A percentile compares a stretch with the other conserved stretches of the same genome.
phyloP scores from a whole-genome alignment of 35 echinoderm and acorn worm genomes.

The Ophioderma brevispina region DNA sequence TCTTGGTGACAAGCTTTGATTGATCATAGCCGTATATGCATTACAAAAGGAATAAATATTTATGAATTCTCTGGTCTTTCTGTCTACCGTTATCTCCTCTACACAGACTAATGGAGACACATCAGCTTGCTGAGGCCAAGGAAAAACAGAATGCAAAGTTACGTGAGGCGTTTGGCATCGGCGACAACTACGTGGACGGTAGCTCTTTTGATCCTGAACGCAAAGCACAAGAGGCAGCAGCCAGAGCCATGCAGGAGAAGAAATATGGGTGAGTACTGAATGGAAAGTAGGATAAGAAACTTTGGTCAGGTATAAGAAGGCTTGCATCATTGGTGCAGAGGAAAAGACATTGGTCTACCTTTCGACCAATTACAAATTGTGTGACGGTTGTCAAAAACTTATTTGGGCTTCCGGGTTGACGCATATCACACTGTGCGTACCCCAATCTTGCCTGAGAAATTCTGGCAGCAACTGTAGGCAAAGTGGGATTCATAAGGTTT shows the following conservation, averaged over 20 bases:
- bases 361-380: too few species aligned
- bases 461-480: too few species aligned
- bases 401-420: too few species aligned
- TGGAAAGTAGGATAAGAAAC: too few species aligned
- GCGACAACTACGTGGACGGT: constrained; percentile 90
- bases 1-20: not conserved
- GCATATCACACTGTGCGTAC: too few species aligned
- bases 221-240: constrained; percentile 88
- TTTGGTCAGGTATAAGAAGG: too few species aligned
- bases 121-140: constrained; percentile 95
- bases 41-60: constrained; percentile 12
- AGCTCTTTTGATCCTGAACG: constrained; percentile 92
- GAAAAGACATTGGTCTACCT: too few species aligned
- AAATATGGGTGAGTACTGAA: constrained; percentile 84
- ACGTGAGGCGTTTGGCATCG: constrained; percentile 94
- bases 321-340: too few species aligned
- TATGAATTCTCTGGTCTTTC: not conserved
- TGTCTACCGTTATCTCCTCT: constrained; percentile 6
- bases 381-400: too few species aligned
- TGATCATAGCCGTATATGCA: not conserved
- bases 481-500: too few species aligned
- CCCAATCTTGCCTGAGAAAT: too few species aligned
- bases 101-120: constrained; percentile 78
- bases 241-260: constrained; percentile 85
- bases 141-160: constrained; percentile 98